Base-by-base conservation (phyloP, 2,888 invertebrate species). In the Thalpophila matura region DNA sequence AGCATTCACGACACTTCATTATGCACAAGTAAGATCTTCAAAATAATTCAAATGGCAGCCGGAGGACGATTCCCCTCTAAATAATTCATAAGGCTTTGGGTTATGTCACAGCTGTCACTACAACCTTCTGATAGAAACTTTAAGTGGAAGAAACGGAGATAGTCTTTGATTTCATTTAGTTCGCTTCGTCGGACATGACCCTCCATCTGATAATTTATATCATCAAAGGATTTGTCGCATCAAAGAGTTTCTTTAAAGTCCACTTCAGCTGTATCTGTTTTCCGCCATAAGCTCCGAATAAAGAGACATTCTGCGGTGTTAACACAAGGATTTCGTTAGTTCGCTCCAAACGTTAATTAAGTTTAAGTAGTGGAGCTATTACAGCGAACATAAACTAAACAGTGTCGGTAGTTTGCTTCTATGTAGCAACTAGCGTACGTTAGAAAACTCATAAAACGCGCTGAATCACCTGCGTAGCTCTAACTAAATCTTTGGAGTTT, bases 31-130 rank as follows among this genome's bases (percentile, higher is more conserved):
- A 82, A 87, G 85, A 83, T 82, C 86, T 87, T 88, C 89, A 89
- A 92, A 91, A 91, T 91, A 92, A 92, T 91, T 91, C 88, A 90
- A 90, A 91, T 87, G 86, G 86, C 88, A 87, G 86, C 87, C 87
- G 77, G 83, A 86, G 88, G 89, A 85, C 85, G 85, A 84, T 84
- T 86, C 82, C 83, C 84, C 83, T 86, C 81, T 92, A 87, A 91
- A 92, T 93, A 91, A 93, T 93, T 92, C 89, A 93, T 92, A 85
- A 90, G 85, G 79, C 79, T 82, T 86, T 81, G 81, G 84, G 85
- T 84, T 81, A 86, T 85, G 86, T 86, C 88, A 83, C 89, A 90
- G 89, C 86, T 89, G 89, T 82, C 84, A 82, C 74, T 79, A 80
- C 78, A 71, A 69, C 67, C 63, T 72, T 65, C 71, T 67, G 74